These are phyloP conservation scores for Psococerastis gibbosa DNA, from an alignment of 2,888 invertebrate species.

Conservation along the genomic window DNA sequence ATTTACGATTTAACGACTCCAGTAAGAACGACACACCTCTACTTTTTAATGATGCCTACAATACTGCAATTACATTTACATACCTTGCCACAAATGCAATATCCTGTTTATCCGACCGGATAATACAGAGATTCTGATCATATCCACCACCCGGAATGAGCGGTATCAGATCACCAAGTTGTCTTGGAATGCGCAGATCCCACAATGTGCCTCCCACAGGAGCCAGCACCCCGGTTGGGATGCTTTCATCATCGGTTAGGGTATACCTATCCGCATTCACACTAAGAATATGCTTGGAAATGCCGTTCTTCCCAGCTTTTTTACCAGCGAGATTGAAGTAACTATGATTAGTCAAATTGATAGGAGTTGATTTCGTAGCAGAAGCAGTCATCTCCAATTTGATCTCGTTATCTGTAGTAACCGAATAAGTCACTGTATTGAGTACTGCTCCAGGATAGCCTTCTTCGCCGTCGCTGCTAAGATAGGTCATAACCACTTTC, in stretches of 20 bases:
- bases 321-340: constrained; percentile 43
- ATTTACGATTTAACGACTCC: no score
- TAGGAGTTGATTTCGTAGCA: constrained; percentile 33
- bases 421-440: constrained; percentile 29
- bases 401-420: constrained; percentile 31
- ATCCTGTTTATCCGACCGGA: constrained; percentile 34
- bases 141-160: constrained; percentile 51
- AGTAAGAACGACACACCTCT: no score
- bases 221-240: constrained; percentile 54
- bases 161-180: constrained; percentile 44
- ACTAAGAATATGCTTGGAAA: constrained; percentile 46
- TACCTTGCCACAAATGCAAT: constrained; percentile 42
- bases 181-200: constrained; percentile 49
- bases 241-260: constrained; percentile 42
- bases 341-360: constrained; percentile 39
- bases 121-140: constrained; percentile 67
- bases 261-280: constrained; percentile 62
- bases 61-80: constrained; percentile 12
- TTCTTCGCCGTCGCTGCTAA: constrained; percentile 35
- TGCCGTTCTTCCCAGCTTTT: constrained; percentile 23
- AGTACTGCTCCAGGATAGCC: constrained; percentile 38
- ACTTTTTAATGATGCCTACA: constrained; percentile 1
- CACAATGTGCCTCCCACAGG: constrained; percentile 48
- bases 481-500: constrained; percentile 27
- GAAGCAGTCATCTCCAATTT: constrained; percentile 32